These are phyloP conservation scores for Tricholaema leucomelas DNA, from an alignment of 2,113 vertebrate species.

Conservation along the genomic window DNA sequence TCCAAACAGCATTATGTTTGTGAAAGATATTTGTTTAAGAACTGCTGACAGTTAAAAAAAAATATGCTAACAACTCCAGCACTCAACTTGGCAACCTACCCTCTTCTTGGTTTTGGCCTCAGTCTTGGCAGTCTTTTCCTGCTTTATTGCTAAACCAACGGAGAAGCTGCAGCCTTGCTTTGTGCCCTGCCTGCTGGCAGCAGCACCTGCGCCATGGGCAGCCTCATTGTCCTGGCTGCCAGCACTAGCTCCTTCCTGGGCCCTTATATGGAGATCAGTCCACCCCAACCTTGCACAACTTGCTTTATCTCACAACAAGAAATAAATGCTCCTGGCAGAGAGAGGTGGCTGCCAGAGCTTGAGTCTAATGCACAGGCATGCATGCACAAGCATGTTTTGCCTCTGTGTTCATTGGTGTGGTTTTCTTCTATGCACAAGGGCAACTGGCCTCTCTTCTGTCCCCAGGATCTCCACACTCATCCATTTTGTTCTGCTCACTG, in stretches of 20 bases:
- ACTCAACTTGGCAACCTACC: not conserved
- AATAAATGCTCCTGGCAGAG: not conserved
- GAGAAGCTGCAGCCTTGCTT: not conserved
- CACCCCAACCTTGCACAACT: not conserved
- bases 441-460: not conserved
- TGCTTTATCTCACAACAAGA: not conserved
- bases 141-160: not conserved
- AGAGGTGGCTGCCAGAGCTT: not conserved
- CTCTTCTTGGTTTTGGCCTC: not conserved
- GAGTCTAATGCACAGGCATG: fast-evolving
- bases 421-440: not conserved
- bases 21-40: constrained; percentile 31
- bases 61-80: not conserved
- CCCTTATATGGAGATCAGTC: not conserved
- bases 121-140: not conserved
- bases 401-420: not conserved
- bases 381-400: fast-evolving
- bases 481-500: fast-evolving
- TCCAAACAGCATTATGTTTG: not conserved
- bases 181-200: fast-evolving
- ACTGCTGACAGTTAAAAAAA: not conserved
- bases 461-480: not conserved
- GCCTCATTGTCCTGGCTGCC: not conserved
- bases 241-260: fast-evolving
- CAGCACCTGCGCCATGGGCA: not conserved